Percentiles rank a stretch among this genome's conserved stretches.
Evolutionary conservation across 2,113 vertebrate genomes (phyloP).

Genomic region (Leuciscus idus): DNA sequence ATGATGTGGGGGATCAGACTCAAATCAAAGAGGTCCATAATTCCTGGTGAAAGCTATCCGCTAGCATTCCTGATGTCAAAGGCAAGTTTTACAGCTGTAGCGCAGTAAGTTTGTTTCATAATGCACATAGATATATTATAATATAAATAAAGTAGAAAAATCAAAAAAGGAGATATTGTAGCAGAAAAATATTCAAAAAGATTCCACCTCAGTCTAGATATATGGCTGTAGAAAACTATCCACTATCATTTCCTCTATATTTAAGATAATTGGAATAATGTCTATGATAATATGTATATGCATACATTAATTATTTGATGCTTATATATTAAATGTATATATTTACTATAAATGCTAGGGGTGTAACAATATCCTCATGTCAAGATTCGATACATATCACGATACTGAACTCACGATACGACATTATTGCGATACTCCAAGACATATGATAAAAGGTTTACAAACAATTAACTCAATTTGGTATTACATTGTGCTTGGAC

Average conservation of each 20-base stretch:
- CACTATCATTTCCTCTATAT: not conserved
- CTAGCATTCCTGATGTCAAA: not conserved
- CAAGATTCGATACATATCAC: too few species aligned
- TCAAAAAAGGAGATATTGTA: too few species aligned
- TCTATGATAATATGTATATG: not conserved
- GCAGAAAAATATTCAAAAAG: too few species aligned
- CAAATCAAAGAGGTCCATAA: conserved; percentile 6
- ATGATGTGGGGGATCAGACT: conserved; percentile 8
- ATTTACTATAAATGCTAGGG: too few species aligned
- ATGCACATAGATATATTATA: not conserved
- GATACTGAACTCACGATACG: too few species aligned
- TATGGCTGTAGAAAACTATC: not conserved
- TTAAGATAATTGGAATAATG: not conserved
- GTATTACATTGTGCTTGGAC: too few species aligned
- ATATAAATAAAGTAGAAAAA: not conserved
- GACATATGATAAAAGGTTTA: too few species aligned
- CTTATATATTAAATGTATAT: too few species aligned
- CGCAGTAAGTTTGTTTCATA: not conserved
- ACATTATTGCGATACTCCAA: too few species aligned
- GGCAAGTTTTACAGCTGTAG: too few species aligned
- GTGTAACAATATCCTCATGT: too few species aligned
- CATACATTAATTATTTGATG: not conserved
- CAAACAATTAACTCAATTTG: too few species aligned
- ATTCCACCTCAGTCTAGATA: not conserved
- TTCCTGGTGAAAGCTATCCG: not conserved